Evolutionary conservation across 2,888 invertebrate species (phyloP).

Genomic region (Desoria tigrina): DNA sequence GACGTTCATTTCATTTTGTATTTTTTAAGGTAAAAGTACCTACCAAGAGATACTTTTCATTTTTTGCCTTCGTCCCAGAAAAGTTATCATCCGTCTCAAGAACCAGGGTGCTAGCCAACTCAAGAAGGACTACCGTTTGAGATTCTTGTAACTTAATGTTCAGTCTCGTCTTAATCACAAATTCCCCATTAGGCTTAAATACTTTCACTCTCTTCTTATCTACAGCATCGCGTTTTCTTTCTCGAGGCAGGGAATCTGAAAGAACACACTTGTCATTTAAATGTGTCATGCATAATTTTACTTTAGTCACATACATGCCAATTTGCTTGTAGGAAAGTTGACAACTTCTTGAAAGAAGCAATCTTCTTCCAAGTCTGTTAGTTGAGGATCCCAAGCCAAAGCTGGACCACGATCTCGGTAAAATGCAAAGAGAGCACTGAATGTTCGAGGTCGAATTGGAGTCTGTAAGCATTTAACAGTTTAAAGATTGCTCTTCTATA

Average conservation of each 20-base stretch:
- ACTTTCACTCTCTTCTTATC: conserved; percentile 42
- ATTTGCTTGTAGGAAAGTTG: conserved; percentile 36
- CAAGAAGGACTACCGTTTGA: conserved; percentile 39
- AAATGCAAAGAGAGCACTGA: conserved; percentile 41
- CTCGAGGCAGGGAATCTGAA: conserved; percentile 39
- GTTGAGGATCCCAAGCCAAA: conserved; percentile 46
- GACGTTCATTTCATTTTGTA: neutral
- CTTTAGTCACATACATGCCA: conserved; percentile 38
- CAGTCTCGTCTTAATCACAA: conserved; percentile 36
- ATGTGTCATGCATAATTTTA: too few relatives aligned
- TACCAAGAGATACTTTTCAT: conserved; percentile 38
- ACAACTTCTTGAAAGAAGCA: conserved; percentile 43
- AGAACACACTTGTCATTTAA: too few relatives aligned
- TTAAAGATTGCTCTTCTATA: too few relatives aligned
- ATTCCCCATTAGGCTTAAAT: conserved; percentile 44
- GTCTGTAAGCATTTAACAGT: conserved; percentile 28
- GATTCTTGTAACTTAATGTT: conserved; percentile 43
- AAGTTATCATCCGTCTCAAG: conserved; percentile 33
- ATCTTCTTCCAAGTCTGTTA: conserved; percentile 52
- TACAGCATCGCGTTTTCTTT: conserved; percentile 36
- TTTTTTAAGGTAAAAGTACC: too few relatives aligned
- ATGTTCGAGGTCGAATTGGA: conserved; percentile 42
- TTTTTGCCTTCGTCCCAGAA: conserved; percentile 22
- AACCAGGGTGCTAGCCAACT: conserved; percentile 42
- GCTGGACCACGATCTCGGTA: conserved; percentile 41